phyloP scores from a whole-genome alignment of 2,113 vertebrate species.

The Bettongia penicillata region DNA sequence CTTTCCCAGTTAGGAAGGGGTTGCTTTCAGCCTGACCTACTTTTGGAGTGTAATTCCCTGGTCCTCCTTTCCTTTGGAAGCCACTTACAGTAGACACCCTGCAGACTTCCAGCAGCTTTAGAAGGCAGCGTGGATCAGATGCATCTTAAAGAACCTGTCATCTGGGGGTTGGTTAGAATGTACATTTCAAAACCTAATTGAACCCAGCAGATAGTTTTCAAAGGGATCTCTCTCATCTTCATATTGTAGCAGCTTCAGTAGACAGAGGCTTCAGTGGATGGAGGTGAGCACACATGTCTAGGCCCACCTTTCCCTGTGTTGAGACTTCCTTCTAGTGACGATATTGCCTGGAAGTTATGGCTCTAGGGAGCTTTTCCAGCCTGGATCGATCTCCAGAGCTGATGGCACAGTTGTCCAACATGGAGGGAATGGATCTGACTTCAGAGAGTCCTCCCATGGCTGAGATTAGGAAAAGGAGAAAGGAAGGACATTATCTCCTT shows the following conservation, averaged over 20 bases:
- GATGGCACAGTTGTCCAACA: neutral
- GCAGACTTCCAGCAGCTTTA: slow-evolving; percentile 6
- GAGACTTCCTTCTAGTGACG: neutral
- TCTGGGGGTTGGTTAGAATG: slow-evolving; percentile 24
- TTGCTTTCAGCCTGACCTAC: slow-evolving; percentile 1
- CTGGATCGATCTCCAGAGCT: neutral
- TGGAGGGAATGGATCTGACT: neutral
- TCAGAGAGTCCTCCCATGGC: slow-evolving; percentile 5
- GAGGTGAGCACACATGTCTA: too few species aligned
- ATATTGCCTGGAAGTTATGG: neutral
- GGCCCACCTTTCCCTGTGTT: too few species aligned
- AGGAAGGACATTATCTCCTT: neutral
- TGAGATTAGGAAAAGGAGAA: neutral
- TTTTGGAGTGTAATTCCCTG: neutral
- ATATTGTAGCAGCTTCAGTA: too few species aligned
- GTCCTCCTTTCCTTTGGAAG: slow-evolving; percentile 5
- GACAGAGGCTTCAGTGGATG: too few species aligned
- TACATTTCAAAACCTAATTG: neutral
- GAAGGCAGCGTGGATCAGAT: neutral
- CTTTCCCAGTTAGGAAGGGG: neutral
- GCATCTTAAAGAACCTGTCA: slow-evolving; percentile 18
- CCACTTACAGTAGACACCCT: neutral
- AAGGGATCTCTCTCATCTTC: neutral
- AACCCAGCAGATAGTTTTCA: neutral
- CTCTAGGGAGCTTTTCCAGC: too few species aligned